Base-by-base conservation (phyloP, 2,113 vertebrate species). In the Larimichthys polyactis region DNA sequence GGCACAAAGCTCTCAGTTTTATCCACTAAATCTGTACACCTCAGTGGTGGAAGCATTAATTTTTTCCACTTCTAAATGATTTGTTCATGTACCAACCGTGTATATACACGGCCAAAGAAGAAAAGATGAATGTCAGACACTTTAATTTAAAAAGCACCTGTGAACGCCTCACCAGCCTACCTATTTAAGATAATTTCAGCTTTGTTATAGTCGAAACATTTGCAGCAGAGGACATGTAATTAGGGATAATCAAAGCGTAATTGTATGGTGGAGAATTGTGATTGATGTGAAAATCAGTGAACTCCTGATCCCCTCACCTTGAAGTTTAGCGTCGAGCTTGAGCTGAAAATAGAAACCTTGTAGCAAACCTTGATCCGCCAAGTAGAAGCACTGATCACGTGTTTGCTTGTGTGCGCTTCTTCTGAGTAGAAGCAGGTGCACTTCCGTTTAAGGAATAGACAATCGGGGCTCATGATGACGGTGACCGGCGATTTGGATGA, bases 401-500 rank as follows among this genome's bases (percentile, higher is more conserved):
- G 24, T 52, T 44, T 64, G 62, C 4, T 16, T 3, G 0, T 63
- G 51, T 71, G 54, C 74, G 32, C 1, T 63, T 70, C n/a, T 65
- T 64, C 79, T 49, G 24, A 85, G 89, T 83, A 98, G 97, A 98
- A 96, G 93, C 94, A 93, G 64, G 94, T 96, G 71, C 95, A 96
- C 89, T 97, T 99, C 91, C 96, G 94, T 80, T 87, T 99, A 78
- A 94, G 96, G 86, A 99, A 97, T 93, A 96, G 95, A 79, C 95
- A 93, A 40, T 95, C 96, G 0, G 95, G 96, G 73, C 92, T 96
- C 22, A 91, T 97, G 84, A 95, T 99, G 96, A 95, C 97, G 0
- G 88, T 96, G 83, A 96, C 96, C 9, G 97, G 97, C 5, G 96
- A 96, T 74, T 63, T 97, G 9, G 96, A 97, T n/a, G 97, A 98